A percentile compares a stretch with the other conserved stretches of the same genome.
phyloP scores from a whole-genome alignment of 2,797 vertebrate genomes.

The Danio tinwini region DNA sequence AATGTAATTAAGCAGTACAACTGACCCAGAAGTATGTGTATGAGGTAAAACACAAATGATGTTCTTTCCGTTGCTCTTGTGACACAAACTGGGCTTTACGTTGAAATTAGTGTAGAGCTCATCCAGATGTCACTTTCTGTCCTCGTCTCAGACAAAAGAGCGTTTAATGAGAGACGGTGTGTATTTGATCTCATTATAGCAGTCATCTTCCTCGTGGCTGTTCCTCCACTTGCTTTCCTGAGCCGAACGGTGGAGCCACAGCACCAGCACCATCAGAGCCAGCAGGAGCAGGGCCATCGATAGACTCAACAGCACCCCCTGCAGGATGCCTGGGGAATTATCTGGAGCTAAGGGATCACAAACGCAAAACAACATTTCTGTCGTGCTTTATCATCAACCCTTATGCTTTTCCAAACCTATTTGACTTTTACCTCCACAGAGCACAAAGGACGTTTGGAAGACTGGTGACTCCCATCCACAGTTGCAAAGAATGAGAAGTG shows the following conservation, averaged over 20 bases:
- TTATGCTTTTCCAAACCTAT: not conserved
- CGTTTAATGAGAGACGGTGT: slow-evolving; percentile 75
- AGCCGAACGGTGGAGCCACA: slow-evolving; percentile 80
- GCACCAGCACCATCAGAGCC: slow-evolving; percentile 73
- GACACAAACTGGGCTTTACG: not conserved
- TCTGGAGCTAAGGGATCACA: slow-evolving; percentile 63
- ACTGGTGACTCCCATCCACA: not conserved
- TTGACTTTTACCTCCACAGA: not conserved
- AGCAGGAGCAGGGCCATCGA: slow-evolving; percentile 79
- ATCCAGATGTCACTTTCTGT: not conserved
- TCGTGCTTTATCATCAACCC: not conserved
- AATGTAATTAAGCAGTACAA: not conserved
- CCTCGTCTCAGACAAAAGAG: slow-evolving; percentile 76
- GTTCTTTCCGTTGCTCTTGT: not conserved
- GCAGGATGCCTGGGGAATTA: slow-evolving; percentile 72
- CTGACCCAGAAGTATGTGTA: not conserved
- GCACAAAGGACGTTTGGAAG: not conserved
- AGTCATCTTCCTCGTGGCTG: slow-evolving; percentile 66
- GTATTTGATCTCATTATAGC: slow-evolving; percentile 76
- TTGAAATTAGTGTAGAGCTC: not conserved
- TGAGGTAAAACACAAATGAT: no score
- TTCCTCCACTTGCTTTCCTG: slow-evolving; percentile 67
- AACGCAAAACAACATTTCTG: not conserved
- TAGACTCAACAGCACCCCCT: slow-evolving; percentile 77
- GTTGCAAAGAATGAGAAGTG: not conserved